phyloP scores from a whole-genome alignment of 2,113 vertebrate species.

The Antennarius striatus region DNA sequence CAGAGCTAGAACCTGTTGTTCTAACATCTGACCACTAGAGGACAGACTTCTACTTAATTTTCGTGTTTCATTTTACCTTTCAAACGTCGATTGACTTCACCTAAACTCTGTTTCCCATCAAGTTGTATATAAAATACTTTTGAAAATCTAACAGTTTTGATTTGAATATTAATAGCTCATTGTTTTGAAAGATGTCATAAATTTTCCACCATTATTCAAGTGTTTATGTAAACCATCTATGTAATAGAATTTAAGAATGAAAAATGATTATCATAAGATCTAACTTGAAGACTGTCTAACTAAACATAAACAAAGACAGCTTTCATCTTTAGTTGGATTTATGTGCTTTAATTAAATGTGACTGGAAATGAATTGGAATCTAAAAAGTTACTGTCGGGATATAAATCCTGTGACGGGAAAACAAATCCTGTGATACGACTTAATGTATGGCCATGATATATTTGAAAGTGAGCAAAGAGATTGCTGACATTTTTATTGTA shows the following conservation, averaged over 20 bases:
- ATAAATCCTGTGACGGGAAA: slow-evolving; percentile 8
- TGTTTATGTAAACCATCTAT: background rate
- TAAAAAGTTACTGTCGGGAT: background rate
- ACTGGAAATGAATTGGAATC: background rate
- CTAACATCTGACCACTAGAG: slow-evolving; percentile 69
- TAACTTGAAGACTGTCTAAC: background rate
- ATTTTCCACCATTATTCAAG: background rate
- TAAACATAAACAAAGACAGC: background rate
- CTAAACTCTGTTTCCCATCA: slow-evolving; percentile 14
- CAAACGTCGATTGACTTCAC: slow-evolving; percentile 10
- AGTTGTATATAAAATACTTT: background rate
- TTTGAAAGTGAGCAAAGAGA: slow-evolving; percentile 25
- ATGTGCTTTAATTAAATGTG: background rate
- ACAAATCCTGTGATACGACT: slow-evolving; percentile 25
- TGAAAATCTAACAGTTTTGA: too few species aligned
- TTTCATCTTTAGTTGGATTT: background rate
- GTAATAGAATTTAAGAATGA: background rate
- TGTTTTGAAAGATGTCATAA: background rate
- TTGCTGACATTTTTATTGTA: slow-evolving; percentile 34
- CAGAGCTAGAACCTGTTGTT: slow-evolving; percentile 16
- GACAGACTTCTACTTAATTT: slow-evolving; percentile 67
- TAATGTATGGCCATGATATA: slow-evolving; percentile 28
- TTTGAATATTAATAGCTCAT: background rate
- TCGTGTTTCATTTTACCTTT: slow-evolving; percentile 3
- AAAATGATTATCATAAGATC: background rate